These are phyloP conservation scores for Oophaga pumilio DNA, from an alignment of 2,113 vertebrate species.

Conservation along the genomic window DNA sequence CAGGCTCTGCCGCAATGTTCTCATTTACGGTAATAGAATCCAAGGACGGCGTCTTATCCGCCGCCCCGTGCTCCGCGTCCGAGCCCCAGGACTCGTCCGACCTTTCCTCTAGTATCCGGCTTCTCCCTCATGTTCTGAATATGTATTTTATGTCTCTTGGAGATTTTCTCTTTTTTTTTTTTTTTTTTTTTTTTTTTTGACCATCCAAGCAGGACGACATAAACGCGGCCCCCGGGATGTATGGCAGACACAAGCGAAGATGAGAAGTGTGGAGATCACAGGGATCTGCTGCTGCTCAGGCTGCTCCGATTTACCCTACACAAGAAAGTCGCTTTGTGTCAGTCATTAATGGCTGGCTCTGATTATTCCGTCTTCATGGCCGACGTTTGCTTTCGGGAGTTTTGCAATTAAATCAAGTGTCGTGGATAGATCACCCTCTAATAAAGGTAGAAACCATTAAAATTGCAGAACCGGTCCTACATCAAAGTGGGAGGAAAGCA, in stretches of 20 bases:
- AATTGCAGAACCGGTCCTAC: not conserved
- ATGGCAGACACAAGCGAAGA: not conserved
- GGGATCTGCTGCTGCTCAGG: not conserved
- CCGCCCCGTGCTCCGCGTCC: not conserved
- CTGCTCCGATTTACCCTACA: not conserved
- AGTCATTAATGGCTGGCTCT: not conserved
- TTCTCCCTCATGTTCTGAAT: conserved; percentile 50
- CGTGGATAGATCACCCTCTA: not conserved
- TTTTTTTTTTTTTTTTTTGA: conserved; percentile 2
- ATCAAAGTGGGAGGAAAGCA: not conserved
- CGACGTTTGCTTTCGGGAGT: not conserved
- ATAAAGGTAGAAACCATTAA: not conserved
- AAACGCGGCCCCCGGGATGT: conserved; percentile 20
- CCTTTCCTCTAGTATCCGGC: conserved; percentile 33
- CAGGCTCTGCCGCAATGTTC: not conserved
- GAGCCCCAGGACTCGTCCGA: conserved; percentile 23
- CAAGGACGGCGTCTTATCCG: conserved; percentile 20
- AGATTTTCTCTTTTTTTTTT: not conserved
- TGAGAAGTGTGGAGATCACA: conserved; percentile 37
- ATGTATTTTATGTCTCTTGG: conserved; percentile 45
- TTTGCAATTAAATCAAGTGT: not conserved
- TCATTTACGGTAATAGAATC: conserved; percentile 11
- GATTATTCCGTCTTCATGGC: not conserved
- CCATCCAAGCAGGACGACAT: conserved; percentile 29
- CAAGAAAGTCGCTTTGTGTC: not conserved